Evolutionary conservation across 2,113 vertebrate genomes (phyloP).

Genomic region (Cariama cristata): DNA sequence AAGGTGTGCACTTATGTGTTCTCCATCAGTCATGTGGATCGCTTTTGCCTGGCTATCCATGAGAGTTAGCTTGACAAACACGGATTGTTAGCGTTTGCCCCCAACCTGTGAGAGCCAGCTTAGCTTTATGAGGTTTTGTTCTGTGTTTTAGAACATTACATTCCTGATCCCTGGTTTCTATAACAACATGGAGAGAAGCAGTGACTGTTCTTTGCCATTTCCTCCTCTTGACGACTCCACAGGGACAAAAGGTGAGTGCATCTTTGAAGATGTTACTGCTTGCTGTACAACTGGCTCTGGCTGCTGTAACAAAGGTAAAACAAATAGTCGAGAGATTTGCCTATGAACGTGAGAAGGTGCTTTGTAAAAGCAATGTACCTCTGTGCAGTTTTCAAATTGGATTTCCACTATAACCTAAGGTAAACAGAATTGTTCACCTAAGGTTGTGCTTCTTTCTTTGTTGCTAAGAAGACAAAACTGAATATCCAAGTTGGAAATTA

Average conservation of each 20-base stretch:
- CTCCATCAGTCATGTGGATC: background rate
- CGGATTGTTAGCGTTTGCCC: background rate
- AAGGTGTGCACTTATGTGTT: background rate
- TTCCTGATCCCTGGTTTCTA: constrained; percentile 93
- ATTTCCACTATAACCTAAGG: background rate
- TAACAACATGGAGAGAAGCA: constrained; percentile 74
- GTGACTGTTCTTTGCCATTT: constrained; percentile 31
- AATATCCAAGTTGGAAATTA: background rate
- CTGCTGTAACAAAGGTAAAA: constrained; percentile 56
- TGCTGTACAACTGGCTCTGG: background rate
- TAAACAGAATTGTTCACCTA: background rate
- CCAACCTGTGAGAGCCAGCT: background rate
- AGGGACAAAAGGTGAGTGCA: background rate
- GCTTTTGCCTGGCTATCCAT: background rate
- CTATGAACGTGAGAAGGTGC: background rate
- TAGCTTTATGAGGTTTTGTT: background rate
- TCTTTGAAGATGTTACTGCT: background rate
- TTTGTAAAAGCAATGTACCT: background rate
- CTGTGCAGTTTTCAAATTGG: background rate
- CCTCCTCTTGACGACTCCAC: background rate
- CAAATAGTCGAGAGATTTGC: background rate
- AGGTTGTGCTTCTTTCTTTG: background rate
- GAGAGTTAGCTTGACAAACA: background rate
- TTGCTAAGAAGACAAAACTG: background rate
- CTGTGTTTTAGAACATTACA: constrained; percentile 83